Conservation (phyloP, 2,797 vertebrate genomes). For the Sphenopsis melanotis region DNA sequence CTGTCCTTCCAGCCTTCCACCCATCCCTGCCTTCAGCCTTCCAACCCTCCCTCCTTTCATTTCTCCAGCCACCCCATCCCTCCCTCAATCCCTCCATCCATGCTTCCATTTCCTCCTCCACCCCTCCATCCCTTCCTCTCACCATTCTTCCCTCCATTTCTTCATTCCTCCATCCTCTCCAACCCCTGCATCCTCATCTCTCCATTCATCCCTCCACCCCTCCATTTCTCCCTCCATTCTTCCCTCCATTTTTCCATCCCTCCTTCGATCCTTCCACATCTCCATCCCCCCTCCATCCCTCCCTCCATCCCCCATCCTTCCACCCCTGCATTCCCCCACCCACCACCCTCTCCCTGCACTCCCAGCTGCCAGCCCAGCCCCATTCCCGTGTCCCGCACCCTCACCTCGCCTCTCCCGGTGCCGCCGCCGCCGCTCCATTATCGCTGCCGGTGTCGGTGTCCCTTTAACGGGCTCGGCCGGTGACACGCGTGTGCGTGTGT, state of each 20-base stretch:
- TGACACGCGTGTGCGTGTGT: slow-evolving; percentile 34
- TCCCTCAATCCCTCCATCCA: background rate
- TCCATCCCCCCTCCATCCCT: background rate
- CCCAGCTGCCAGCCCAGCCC: background rate
- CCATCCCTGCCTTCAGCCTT: background rate
- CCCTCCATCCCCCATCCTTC: background rate
- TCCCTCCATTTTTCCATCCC: background rate
- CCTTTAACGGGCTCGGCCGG: slow-evolving; percentile 73
- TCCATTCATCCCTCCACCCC: background rate
- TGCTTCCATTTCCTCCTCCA: background rate
- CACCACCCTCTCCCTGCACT: background rate
- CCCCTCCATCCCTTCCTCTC: background rate
- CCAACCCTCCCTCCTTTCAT: background rate
- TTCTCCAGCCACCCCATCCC: background rate
- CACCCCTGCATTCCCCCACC: background rate
- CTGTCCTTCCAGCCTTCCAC: background rate
- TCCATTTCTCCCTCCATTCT: background rate
- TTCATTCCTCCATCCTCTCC: background rate
- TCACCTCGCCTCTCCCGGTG: background rate
- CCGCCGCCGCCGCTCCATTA: background rate
- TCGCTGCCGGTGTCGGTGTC: slow-evolving; percentile 37
- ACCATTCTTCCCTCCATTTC: background rate
- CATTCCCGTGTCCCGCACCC: background rate
- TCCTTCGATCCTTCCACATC: background rate
- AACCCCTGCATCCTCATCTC: background rate